phyloP scores from a whole-genome alignment of 2,113 vertebrate species.

The Serinus canaria region DNA sequence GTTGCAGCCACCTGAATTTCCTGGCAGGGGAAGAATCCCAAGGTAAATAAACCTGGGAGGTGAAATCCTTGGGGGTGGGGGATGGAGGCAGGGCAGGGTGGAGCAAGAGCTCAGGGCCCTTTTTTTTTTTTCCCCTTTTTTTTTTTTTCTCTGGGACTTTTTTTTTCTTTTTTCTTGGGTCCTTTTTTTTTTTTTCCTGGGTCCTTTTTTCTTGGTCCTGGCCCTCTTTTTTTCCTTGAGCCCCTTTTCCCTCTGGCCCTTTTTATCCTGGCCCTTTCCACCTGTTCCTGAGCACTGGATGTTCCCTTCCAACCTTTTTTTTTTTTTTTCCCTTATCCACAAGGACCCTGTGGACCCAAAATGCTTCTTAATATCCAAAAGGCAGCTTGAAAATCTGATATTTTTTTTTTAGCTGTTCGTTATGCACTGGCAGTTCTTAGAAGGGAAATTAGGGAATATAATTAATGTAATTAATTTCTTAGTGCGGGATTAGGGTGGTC shows the following conservation, averaged over 20 bases:
- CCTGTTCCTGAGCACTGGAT: neutral
- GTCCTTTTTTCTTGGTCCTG: no score
- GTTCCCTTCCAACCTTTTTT: neutral
- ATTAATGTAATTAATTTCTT: neutral
- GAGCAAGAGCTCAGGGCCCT: neutral
- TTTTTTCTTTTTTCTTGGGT: neutral
- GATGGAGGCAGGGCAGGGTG: neutral
- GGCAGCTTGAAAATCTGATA: neutral
- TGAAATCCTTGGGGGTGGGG: neutral
- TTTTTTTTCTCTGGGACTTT: neutral
- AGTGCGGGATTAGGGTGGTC: neutral
- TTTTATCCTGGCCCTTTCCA: neutral
- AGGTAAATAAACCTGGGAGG: neutral
- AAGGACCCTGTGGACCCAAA: neutral
- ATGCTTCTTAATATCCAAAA: neutral
- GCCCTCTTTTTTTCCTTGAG: no score
- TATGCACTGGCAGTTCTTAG: neutral
- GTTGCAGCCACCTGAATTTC: neutral
- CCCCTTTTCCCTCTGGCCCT: neutral
- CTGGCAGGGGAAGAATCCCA: neutral
- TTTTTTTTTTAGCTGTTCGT: neutral
- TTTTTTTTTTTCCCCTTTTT: neutral
- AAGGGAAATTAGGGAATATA: neutral
- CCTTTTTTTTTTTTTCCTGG: no score
- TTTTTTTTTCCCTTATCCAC: neutral